Conservation (phyloP, 2,113 vertebrate genomes). For the Prunella fulvescens region DNA sequence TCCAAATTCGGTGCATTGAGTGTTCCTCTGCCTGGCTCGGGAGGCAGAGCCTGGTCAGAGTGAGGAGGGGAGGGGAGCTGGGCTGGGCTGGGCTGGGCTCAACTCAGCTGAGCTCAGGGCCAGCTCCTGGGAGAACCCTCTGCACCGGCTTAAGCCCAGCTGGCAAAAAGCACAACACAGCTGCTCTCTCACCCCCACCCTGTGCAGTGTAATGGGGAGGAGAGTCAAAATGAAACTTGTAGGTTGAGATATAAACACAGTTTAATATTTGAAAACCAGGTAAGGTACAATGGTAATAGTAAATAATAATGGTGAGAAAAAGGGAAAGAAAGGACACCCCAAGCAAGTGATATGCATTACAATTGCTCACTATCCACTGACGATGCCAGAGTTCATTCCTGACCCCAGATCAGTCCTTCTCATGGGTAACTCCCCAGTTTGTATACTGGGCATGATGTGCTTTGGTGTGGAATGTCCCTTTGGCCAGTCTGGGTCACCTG, state of each 20-base stretch:
- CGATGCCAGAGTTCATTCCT: neutral
- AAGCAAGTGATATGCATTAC: neutral
- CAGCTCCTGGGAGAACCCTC: neutral
- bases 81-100: neutral
- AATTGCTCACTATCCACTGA: accelerated
- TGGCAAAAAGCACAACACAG: neutral
- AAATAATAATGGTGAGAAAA: neutral
- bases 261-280: neutral
- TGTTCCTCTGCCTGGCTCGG: neutral
- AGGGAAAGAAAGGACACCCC: neutral
- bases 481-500: neutral
- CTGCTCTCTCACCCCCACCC: neutral
- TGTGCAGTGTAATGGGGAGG: neutral
- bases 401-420: neutral
- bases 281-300: neutral
- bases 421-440: neutral
- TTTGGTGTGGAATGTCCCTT: neutral
- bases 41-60: neutral
- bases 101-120: neutral
- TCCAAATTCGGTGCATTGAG: neutral
- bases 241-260: neutral
- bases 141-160: neutral
- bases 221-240: neutral
- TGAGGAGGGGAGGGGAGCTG: accelerated
- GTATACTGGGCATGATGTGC: neutral